A percentile compares a stretch with the other conserved stretches of the same genome.
Evolutionary conservation across 2,888 invertebrate genomes (phyloP).

Genomic region (Lamellibrachia satsuma): DNA sequence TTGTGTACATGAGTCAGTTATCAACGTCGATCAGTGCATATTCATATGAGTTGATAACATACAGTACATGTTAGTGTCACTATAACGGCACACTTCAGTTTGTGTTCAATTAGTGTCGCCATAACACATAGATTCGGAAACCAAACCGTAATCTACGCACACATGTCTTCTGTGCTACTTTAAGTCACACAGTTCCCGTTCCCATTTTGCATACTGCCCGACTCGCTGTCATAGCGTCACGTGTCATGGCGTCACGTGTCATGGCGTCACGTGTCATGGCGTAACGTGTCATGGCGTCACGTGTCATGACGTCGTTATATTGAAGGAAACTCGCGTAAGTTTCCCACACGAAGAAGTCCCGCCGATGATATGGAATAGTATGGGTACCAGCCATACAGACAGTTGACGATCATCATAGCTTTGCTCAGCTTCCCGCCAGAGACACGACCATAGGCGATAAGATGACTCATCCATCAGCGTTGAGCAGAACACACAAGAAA

Average conservation of each 20-base stretch:
- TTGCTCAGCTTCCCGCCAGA: neutral
- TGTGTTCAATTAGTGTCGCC: neutral
- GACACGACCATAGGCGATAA: neutral
- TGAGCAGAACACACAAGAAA: neutral
- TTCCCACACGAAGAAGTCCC: neutral
- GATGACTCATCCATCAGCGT: neutral
- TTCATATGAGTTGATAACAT: neutral
- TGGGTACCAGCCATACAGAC: neutral
- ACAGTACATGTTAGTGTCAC: neutral
- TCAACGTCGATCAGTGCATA: neutral
- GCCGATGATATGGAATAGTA: neutral
- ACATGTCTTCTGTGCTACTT: neutral
- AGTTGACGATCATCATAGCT: neutral
- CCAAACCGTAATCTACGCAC: neutral
- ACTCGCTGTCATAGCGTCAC: neutral
- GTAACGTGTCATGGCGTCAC: too few relatives aligned
- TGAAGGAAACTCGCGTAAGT: neutral
- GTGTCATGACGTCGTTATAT: neutral
- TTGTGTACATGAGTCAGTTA: neutral
- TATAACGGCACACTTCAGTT: neutral
- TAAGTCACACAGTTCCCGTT: too few relatives aligned
- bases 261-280: neutral
- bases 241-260: neutral
- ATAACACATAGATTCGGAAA: neutral
- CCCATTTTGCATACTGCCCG: neutral